A percentile compares a stretch with the other conserved stretches of the same genome.
phyloP scores from a whole-genome alignment of 2,888 invertebrate species.

The Biston stratarius region DNA sequence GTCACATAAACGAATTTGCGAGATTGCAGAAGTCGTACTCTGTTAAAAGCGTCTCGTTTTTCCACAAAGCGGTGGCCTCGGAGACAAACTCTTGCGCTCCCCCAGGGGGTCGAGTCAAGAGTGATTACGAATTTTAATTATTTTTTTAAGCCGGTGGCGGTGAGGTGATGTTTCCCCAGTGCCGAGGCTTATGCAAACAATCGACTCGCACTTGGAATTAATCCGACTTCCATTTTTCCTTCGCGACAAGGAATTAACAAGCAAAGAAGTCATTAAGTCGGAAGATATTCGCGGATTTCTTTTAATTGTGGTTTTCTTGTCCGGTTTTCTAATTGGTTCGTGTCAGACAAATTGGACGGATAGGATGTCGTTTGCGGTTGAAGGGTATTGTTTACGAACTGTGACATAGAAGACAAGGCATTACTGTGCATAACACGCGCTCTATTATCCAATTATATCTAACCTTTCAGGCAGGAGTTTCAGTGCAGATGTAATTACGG shows the following conservation, averaged over 20 bases:
- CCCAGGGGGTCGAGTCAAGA: constrained; percentile 82
- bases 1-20: constrained; percentile 66
- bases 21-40: constrained; percentile 60
- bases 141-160: constrained; percentile 86
- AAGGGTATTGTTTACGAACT: constrained; percentile 41
- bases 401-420: constrained; percentile 70
- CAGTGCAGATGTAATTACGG: constrained; percentile 69
- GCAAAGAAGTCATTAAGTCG: constrained; percentile 86
- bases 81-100: constrained; percentile 60
- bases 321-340: constrained; percentile 83
- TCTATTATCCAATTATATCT: constrained; percentile 84
- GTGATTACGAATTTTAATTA: constrained; percentile 87
- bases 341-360: constrained; percentile 75
- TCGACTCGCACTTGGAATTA: constrained; percentile 86
- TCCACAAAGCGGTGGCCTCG: constrained; percentile 44
- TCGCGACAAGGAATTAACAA: constrained; percentile 86
- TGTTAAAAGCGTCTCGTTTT: constrained; percentile 54
- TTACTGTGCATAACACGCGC: constrained; percentile 74
- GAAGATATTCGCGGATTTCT: constrained; percentile 84
- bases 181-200: constrained; percentile 85
- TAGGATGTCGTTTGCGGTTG: constrained; percentile 64
- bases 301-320: constrained; percentile 84
- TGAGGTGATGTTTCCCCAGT: constrained; percentile 84
- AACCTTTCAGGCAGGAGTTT: constrained; percentile 80
- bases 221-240: constrained; percentile 82